phyloP scores from a whole-genome alignment of 2,113 vertebrate genomes.

The Tricholaema leucomelas region DNA sequence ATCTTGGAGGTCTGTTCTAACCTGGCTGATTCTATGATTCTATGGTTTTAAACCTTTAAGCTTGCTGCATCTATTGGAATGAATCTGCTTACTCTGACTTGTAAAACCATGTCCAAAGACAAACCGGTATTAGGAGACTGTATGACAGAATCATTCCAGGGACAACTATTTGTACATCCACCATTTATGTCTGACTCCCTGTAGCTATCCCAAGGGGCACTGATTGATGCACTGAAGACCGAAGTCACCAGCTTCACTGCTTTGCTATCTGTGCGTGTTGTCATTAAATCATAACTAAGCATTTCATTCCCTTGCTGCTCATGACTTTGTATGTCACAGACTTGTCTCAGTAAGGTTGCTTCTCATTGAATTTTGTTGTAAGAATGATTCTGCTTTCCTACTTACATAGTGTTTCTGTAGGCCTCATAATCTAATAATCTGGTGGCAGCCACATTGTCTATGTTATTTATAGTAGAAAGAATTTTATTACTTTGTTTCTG shows the following conservation, averaged over 20 bases:
- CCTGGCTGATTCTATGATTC: too few species aligned
- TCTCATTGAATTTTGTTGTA: not conserved
- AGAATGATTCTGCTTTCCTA: not conserved
- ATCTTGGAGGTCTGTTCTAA: too few species aligned
- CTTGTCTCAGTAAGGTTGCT: not conserved
- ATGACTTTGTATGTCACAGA: accelerated
- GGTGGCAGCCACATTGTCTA: not conserved
- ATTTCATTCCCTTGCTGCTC: not conserved
- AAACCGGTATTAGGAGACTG: not conserved
- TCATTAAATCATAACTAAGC: not conserved
- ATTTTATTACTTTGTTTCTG: not conserved
- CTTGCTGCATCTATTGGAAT: not conserved
- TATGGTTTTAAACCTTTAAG: not conserved
- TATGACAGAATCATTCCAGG: not conserved
- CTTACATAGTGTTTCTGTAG: not conserved
- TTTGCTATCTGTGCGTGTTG: not conserved
- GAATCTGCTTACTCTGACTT: not conserved
- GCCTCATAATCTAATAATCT: not conserved
- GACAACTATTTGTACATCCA: not conserved
- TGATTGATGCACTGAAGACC: not conserved
- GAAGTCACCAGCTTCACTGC: not conserved
- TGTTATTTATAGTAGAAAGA: not conserved
- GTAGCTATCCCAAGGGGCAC: not conserved
- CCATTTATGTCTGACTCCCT: not conserved
- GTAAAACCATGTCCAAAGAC: not conserved